Percentiles rank a stretch among this genome's conserved stretches.
Conservation (phyloP, 2,888 invertebrate genomes). For the Chalcis sispes region DNA sequence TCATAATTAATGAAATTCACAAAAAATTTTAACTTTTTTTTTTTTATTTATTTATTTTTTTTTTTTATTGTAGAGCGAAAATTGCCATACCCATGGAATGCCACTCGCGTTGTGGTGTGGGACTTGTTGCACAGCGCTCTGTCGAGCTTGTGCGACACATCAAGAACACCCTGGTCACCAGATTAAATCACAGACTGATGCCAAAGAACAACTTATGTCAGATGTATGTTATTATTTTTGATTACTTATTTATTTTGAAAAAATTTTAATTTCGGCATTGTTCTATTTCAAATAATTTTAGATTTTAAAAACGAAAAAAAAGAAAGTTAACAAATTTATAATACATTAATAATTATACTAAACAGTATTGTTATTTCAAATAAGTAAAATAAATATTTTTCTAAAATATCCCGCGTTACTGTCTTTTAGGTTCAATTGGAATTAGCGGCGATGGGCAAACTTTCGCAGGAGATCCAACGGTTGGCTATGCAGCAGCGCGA, state of each 20-base stretch:
- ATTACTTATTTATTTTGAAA: constrained; percentile 3
- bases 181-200: constrained; percentile 83
- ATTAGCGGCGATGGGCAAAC: constrained; percentile 82
- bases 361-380: no score
- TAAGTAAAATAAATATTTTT: not conserved
- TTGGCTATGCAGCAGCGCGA: constrained; percentile 84
- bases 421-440: constrained; percentile 79
- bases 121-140: constrained; percentile 81
- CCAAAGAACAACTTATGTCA: constrained; percentile 81
- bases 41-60: not conserved
- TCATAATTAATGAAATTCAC: not conserved
- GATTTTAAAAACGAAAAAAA: not conserved
- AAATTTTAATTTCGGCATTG: no score
- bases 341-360: not conserved
- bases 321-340: not conserved
- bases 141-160: constrained; percentile 82
- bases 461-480: constrained; percentile 84
- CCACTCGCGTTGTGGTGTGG: constrained; percentile 85
- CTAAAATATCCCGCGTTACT: no score
- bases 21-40: not conserved
- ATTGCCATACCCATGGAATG: constrained; percentile 85
- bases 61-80: constrained; percentile 76
- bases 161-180: constrained; percentile 83
- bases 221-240: constrained; percentile 76
- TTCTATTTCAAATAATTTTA: not conserved